A percentile compares a stretch with the other conserved stretches of the same genome.
Evolutionary conservation across 1,140 invertebrate genomes (phyloP).

Genomic region (Diprion similis): DNA sequence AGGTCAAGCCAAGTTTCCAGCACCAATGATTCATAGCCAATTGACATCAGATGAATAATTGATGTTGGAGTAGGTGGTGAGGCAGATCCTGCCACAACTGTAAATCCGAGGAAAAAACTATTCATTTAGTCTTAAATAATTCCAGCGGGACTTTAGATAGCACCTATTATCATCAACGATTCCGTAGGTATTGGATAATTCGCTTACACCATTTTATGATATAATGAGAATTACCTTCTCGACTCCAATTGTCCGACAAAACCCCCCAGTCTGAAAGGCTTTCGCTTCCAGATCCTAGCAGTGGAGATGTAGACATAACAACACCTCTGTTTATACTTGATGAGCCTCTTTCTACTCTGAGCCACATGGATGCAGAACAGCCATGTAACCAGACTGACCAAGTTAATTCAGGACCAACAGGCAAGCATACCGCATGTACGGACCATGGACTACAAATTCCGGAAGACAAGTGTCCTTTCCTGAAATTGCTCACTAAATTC

Average conservation of each 20-base stretch:
- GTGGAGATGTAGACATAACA: conserved; percentile 30
- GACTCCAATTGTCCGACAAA: conserved; percentile 58
- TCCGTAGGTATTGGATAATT: neutral
- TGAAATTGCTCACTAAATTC: conserved; percentile 51
- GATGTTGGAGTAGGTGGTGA: conserved; percentile 52
- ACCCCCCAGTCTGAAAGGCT: conserved; percentile 58
- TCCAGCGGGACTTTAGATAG: neutral
- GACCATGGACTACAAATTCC: conserved; percentile 63
- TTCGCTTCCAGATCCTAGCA: conserved; percentile 48
- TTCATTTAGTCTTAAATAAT: neutral
- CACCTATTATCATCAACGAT: too few species aligned
- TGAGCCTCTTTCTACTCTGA: conserved; percentile 57
- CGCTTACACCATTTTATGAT: too few species aligned
- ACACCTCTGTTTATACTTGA: conserved; percentile 33
- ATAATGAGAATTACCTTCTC: conserved; percentile 41
- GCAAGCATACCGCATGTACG: conserved; percentile 59
- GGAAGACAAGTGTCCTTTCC: conserved; percentile 45
- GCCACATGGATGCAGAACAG: conserved; percentile 66
- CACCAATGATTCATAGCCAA: conserved; percentile 64
- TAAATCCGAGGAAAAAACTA: neutral
- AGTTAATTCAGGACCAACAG: conserved; percentile 59
- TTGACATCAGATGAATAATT: conserved; percentile 63
- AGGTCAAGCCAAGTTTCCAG: conserved; percentile 63
- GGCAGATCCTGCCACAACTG: conserved; percentile 50
- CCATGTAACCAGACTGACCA: conserved; percentile 71